Base-by-base conservation (phyloP, 1,140 invertebrate genomes). In the Pseudomyrmex dendroicus region DNA sequence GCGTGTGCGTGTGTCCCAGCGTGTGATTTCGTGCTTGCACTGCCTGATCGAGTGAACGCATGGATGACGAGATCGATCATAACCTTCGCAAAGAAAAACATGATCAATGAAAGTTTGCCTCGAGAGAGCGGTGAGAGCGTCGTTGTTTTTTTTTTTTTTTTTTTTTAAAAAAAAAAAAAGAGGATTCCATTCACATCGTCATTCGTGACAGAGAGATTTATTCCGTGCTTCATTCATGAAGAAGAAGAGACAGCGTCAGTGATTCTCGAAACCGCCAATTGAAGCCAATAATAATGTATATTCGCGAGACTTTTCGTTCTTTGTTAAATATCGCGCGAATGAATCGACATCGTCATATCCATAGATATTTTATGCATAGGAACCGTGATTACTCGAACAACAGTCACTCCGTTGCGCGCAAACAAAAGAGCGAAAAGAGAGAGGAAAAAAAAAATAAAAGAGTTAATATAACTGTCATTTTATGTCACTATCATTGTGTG, bases 1-100 rank as follows among this genome's bases (percentile, higher is more conserved):
- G 10, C n/a, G 44, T 44, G 15, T 52, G 25, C 66, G 52, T 20
- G 10, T 25, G 61, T 83, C 44, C 20, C 62, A 77, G 61, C 76
- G 3, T 17, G 44, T 50, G 44, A 22, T 54, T 78, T 62, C 46
- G 70, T 62, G 57, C 22, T 63, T 76, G 54, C 57, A 76, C 13
- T 52, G 13, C n/a, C 68, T 82, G 80, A 73, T 85, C 80, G 78
- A 83, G 22, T 57, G 66, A 57, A 50, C 61, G 15, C 52, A 68
- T 66, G 84, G 78, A 83, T 83, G 84, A 85, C 82, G 46, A 46
- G 68, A 72, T 83, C 67, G 80, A 72, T 85, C 62, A 72, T 82
- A 74, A 74, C 84, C 62, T 86, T 84, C 46, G 52, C 22, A 77
- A 46, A 56, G 25, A 35, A 35, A 74, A 35, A n/a, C 48, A 35